Evolutionary conservation across 2,113 vertebrate species (phyloP).

Genomic region (Polypterus senegalus): DNA sequence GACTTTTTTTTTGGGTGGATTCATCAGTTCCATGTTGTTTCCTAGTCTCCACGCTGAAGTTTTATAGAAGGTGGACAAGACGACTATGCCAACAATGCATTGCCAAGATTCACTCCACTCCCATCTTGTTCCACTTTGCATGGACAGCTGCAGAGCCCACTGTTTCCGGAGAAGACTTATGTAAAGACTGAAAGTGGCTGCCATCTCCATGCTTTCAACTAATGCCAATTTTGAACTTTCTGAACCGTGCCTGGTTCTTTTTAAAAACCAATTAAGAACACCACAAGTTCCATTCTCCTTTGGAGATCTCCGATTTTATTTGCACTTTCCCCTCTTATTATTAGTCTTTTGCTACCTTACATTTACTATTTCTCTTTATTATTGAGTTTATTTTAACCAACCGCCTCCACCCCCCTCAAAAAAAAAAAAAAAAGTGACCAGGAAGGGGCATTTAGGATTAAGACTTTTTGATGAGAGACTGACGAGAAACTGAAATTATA

Average conservation of each 20-base stretch:
- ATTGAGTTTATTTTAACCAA: background rate
- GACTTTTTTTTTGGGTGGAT: constrained; percentile 46
- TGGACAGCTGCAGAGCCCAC: too few species aligned
- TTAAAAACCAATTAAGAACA: constrained; percentile 25
- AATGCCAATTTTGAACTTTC: constrained; percentile 41
- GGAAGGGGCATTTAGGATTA: background rate
- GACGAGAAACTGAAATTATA: background rate
- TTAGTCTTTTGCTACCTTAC: background rate
- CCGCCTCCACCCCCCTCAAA: constrained; percentile 13
- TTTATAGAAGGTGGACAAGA: constrained; percentile 29
- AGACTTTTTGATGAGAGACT: background rate
- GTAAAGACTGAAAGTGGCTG: constrained; percentile 16
- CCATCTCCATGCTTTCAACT: constrained; percentile 36
- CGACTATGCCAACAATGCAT: constrained; percentile 28
- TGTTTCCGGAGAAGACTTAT: too few species aligned
- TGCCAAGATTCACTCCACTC: constrained; percentile 22
- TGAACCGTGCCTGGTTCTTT: constrained; percentile 40
- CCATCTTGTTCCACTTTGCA: too few species aligned
- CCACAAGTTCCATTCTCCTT: too few species aligned
- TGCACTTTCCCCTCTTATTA: background rate
- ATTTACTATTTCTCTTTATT: background rate
- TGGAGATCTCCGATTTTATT: background rate
- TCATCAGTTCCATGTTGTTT: constrained; percentile 32
- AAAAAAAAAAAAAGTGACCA: background rate
- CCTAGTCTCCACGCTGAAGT: constrained; percentile 27